Evolutionary conservation across 2,797 vertebrate genomes (phyloP).

Genomic region (Acridotheres tristis): DNA sequence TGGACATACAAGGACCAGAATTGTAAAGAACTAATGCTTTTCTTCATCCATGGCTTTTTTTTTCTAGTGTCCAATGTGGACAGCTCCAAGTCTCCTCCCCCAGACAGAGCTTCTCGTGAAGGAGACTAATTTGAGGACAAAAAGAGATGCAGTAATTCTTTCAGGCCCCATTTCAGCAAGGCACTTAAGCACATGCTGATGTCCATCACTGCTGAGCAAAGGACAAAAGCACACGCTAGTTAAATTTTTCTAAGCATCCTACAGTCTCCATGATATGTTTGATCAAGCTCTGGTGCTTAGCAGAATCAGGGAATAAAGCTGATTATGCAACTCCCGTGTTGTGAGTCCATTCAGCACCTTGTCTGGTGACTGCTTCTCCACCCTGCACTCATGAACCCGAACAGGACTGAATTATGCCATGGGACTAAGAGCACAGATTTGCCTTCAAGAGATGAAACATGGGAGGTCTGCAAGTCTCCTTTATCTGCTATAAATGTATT

Average conservation of each 20-base stretch:
- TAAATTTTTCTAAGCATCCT: background rate
- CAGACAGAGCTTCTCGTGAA: background rate
- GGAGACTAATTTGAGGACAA: background rate
- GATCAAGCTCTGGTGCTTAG: background rate
- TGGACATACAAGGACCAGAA: background rate
- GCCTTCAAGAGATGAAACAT: background rate
- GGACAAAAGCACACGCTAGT: background rate
- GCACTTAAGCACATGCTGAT: slow-evolving; percentile 33
- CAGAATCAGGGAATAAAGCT: background rate
- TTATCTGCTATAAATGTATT: background rate
- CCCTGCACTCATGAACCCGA: background rate
- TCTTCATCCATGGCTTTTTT: slow-evolving; percentile 6
- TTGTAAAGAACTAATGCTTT: background rate
- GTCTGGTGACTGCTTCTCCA: background rate
- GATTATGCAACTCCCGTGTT: background rate
- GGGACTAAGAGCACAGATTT: background rate
- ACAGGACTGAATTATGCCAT: background rate
- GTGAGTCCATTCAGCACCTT: background rate
- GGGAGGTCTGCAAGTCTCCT: background rate
- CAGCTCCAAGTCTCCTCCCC: background rate
- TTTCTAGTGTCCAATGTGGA: slow-evolving; percentile 14
- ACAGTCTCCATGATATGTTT: background rate
- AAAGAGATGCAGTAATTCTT: background rate
- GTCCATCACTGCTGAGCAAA: background rate
- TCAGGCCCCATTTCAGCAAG: slow-evolving; percentile 12